Percentiles rank a stretch among this genome's conserved stretches.
Evolutionary conservation across 2,113 vertebrate species (phyloP).

Genomic region (Peromyscus maniculatus): DNA sequence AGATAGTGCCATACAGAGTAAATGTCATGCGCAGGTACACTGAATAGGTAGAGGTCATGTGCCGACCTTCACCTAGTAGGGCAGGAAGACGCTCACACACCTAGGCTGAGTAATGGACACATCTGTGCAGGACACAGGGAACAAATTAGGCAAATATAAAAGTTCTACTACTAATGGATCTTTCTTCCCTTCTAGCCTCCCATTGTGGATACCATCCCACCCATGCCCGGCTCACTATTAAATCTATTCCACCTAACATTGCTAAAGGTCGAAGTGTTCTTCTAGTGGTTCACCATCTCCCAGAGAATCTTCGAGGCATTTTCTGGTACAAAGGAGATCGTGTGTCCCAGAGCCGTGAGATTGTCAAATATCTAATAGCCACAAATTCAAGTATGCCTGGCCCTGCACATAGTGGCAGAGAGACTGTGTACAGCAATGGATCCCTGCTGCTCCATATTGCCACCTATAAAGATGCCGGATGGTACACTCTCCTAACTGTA

Average conservation of each 20-base stretch:
- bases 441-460: not conserved
- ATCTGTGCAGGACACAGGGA: not conserved
- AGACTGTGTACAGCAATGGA: not conserved
- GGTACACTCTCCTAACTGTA: not conserved
- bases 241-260: not conserved
- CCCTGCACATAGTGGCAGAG: not conserved
- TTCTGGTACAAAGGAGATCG: not conserved
- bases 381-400: not conserved
- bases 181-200: not conserved
- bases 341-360: not conserved
- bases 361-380: not conserved
- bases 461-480: not conserved
- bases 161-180: not conserved
- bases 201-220: not conserved
- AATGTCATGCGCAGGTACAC: not conserved
- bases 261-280: not conserved
- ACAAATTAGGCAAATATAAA: not conserved
- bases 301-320: not conserved
- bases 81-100: not conserved
- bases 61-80: not conserved
- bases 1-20: not conserved
- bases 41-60: not conserved
- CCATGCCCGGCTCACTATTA: not conserved
- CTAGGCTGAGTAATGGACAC: not conserved
- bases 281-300: not conserved